Percentiles rank a stretch among this genome's conserved stretches.
Evolutionary conservation across 35 echinoderm and acorn worm species (phyloP).

Genomic region (Amphiura filiformis): DNA sequence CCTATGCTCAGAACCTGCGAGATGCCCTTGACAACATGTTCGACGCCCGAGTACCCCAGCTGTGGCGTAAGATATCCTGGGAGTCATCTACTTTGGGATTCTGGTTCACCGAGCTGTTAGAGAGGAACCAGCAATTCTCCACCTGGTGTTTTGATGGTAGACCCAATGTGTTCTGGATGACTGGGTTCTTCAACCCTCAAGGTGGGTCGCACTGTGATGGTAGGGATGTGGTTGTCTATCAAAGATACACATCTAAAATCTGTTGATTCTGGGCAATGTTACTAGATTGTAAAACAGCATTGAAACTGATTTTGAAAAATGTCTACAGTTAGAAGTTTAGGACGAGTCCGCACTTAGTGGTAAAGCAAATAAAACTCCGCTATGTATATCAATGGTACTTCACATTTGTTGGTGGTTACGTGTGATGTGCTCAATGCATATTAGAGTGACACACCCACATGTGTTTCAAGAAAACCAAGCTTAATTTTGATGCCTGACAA

Average conservation of each 20-base stretch:
- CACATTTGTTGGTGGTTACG: no score
- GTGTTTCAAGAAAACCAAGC: no score
- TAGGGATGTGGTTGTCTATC: no score
- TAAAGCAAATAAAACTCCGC: no score
- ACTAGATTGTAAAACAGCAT: no score
- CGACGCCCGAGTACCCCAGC: conserved; percentile 77
- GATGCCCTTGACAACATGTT: conserved; percentile 95
- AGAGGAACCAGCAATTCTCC: conserved; percentile 67
- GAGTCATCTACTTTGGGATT: conserved; percentile 91
- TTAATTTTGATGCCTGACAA: no score
- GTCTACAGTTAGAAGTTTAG: no score
- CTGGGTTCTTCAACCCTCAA: conserved; percentile 97
- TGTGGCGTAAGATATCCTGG: conserved; percentile 87
- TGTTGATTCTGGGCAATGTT: background rate
- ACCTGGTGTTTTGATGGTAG: conserved; percentile 89
- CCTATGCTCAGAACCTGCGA: conserved; percentile 64
- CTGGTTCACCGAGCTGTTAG: conserved; percentile 92
- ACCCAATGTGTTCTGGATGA: conserved; percentile 93
- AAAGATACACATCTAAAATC: background rate
- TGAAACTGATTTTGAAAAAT: no score
- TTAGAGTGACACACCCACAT: no score
- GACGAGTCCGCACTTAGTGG: no score
- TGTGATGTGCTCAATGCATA: no score
- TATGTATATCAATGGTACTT: no score
- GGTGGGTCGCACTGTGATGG: conserved; percentile 37